Evolutionary conservation across 1,140 invertebrate genomes (phyloP), one percentile per base, ranked within the genome.

Genomic region (Drosophila miranda): DNA sequence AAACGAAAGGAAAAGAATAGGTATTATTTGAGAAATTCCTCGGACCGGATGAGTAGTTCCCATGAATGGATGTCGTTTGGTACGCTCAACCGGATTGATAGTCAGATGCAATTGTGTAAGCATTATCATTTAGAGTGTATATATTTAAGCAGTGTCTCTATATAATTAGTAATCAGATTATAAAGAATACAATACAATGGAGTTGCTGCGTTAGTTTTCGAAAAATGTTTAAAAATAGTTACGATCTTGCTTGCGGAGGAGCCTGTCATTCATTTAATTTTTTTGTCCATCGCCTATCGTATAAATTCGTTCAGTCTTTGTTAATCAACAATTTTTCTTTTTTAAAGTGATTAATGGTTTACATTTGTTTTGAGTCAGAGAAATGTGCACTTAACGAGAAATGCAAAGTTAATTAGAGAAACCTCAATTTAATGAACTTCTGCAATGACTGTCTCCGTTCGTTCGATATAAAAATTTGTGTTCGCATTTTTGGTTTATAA

Each of bases 231-330:
- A 43, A 68, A 68, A 68, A 67, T 67, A 68, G 61, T 55, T 67
- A 46, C 28, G 64, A 44, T 50, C 60, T 54, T 30, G 23, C 30
- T 19, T 26, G 44, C 28, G 28, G 8, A 8, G 28, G 8, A 30
- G 8, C 30, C 30, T 30, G 30, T 28, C 59, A 34, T 58, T 30
- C 6, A 54, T 78, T 26, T 23, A 26, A 26, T 48, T 70, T 70
- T 55, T 55, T 30, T 70, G 55, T 44, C 30, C 52, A 66, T 57
- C 48, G 64, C 54, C 49, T 63, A 56, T 66, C 56, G 23, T 79
- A 78, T 56, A 69, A 76, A 71, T 79, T 77, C 66, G 76, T 83
- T 88, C 79, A 88, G 83, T 89, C 84, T 88, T 88, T 76, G 79
- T 83, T 83, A 83, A 64, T 83, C 53, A 87, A 76, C 66, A 78